phyloP scores from a whole-genome alignment of 1,140 invertebrate species.

The Mamestra configurata region DNA sequence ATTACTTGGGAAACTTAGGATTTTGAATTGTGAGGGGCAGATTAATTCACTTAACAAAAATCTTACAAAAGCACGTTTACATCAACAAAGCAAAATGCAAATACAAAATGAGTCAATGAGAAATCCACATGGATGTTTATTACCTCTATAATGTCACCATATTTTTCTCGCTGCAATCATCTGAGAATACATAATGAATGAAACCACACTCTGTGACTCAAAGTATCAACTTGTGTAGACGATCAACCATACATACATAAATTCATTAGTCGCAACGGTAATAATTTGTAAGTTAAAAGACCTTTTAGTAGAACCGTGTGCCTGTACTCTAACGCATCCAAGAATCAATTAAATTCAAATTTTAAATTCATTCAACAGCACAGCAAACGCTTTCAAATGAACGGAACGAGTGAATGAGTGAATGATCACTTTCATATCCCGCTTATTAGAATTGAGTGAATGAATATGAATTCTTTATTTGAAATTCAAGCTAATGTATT shows the following conservation, averaged over 20 bases:
- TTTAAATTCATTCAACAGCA: constrained; percentile 22
- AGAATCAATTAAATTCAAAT: constrained; percentile 38
- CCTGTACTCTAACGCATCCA: not conserved
- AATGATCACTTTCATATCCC: constrained; percentile 53
- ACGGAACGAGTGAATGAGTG: constrained; percentile 53
- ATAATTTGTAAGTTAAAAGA: constrained; percentile 6
- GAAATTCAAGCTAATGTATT: constrained; percentile 27
- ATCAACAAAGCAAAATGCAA: constrained; percentile 3
- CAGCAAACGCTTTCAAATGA: constrained; percentile 30
- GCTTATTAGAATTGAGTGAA: constrained; percentile 50
- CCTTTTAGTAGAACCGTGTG: not conserved
- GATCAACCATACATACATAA: not conserved
- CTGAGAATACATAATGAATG: constrained; percentile 29
- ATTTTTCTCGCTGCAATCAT: constrained; percentile 31
- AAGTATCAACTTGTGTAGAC: not conserved
- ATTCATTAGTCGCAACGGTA: constrained; percentile 12
- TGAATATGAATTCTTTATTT: constrained; percentile 50
- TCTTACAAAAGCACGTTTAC: not conserved
- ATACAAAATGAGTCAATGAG: constrained; percentile 24
- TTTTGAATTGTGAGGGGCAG: no score
- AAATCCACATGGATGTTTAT: constrained; percentile 29
- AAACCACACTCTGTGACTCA: constrained; percentile 24
- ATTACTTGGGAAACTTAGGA: no score
- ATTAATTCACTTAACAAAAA: no score
- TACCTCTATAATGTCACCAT: constrained; percentile 27